Percentiles rank a stretch among this genome's conserved stretches.
phyloP scores from a whole-genome alignment of 2,797 vertebrate genomes.

The Sebastes trivittatus region DNA sequence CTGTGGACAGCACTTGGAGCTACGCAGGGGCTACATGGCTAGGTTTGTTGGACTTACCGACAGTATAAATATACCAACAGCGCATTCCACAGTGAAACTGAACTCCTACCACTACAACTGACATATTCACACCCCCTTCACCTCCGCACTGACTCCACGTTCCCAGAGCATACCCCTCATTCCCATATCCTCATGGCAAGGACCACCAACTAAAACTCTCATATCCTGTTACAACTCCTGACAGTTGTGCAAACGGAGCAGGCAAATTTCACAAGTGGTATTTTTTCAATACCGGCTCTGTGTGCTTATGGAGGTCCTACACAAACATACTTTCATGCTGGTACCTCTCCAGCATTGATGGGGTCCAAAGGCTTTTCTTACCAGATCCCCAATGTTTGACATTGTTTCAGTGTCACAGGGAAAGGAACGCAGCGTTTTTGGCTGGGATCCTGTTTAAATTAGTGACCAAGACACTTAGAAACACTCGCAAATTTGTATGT shows the following conservation, averaged over 20 bases:
- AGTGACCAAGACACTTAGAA: background rate
- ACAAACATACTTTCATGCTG: constrained; percentile 54
- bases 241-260: constrained; percentile 46
- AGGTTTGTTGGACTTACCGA: constrained; percentile 36
- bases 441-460: constrained; percentile 15
- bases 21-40: background rate
- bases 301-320: constrained; percentile 54
- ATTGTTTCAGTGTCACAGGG: constrained; percentile 15
- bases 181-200: constrained; percentile 35
- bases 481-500: background rate
- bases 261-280: constrained; percentile 42
- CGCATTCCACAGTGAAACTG: constrained; percentile 65
- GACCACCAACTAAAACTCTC: constrained; percentile 58
- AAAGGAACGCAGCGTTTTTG: constrained; percentile 23
- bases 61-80: constrained; percentile 66
- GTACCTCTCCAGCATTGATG: background rate
- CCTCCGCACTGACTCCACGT: constrained; percentile 9
- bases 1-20: constrained; percentile 41
- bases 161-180: constrained; percentile 37
- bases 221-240: constrained; percentile 54
- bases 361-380: constrained; percentile 28
- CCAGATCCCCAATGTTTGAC: constrained; percentile 41
- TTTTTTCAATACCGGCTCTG: constrained; percentile 52
- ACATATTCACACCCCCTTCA: constrained; percentile 47
- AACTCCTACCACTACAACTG: constrained; percentile 42